Percentiles rank a stretch among this genome's conserved stretches.
phyloP scores from a whole-genome alignment of 1,140 invertebrate genomes.

The Drosophila orosa region DNA sequence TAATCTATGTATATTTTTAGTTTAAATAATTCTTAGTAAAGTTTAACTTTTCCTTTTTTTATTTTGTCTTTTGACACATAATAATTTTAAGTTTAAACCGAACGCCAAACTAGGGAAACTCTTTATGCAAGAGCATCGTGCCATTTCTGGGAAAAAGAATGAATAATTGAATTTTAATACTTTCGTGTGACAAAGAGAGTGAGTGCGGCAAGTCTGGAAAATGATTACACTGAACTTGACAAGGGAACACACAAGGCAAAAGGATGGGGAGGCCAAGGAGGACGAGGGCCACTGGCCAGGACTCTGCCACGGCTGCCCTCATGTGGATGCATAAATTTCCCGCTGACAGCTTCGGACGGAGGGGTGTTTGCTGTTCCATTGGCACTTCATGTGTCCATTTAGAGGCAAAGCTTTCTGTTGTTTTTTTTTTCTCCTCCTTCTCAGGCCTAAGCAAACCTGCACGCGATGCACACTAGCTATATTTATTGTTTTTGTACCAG shows the following conservation, averaged over 20 bases:
- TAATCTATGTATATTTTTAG: neutral
- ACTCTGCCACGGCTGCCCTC: conserved; percentile 5
- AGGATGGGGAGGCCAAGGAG: neutral
- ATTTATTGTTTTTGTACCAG: conserved; percentile 23
- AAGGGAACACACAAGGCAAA: conserved; percentile 16
- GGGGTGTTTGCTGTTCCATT: conserved; percentile 37
- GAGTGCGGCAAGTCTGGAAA: conserved; percentile 35
- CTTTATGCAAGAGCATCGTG: conserved; percentile 3
- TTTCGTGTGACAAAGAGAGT: conserved; percentile 9
- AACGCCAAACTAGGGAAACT: neutral
- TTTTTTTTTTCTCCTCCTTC: neutral
- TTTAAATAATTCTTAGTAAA: neutral
- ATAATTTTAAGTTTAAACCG: neutral
- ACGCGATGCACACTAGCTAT: conserved; percentile 42
- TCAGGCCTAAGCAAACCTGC: conserved; percentile 24
- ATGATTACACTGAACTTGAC: conserved; percentile 58
- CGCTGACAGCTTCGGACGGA: conserved; percentile 29
- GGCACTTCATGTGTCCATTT: conserved; percentile 64
- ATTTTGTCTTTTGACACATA: neutral
- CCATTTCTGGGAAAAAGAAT: conserved; percentile 7
- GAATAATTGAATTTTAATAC: conserved; percentile 37
- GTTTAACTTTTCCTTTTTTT: neutral
- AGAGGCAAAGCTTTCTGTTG: neutral
- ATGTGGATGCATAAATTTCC: conserved; percentile 43
- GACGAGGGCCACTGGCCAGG: neutral